A percentile compares a stretch with the other conserved stretches of the same genome.
Evolutionary conservation across 2,797 vertebrate genomes (phyloP).

Genomic region (Atherinosoma microstoma): DNA sequence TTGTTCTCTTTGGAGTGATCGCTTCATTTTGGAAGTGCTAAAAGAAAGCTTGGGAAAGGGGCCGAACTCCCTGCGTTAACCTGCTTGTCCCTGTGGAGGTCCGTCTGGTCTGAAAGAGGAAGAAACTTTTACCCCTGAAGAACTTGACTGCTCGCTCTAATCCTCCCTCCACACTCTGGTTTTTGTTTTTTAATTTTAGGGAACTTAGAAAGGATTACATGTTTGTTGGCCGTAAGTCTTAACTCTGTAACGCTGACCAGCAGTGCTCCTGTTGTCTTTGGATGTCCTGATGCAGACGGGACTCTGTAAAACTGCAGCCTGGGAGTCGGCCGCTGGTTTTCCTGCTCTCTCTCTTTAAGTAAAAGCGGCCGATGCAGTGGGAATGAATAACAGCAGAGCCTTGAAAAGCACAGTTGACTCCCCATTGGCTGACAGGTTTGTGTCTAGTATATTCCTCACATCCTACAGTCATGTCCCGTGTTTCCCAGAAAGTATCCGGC

Average conservation of each 20-base stretch:
- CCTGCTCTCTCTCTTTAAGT: slow-evolving; percentile 19
- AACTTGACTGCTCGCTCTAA: slow-evolving; percentile 37
- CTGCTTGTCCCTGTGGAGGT: slow-evolving; percentile 20
- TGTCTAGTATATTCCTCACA: slow-evolving; percentile 25
- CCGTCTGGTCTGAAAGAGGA: slow-evolving; percentile 73
- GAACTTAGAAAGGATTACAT: slow-evolving; percentile 65
- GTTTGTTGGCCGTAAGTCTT: slow-evolving; percentile 63
- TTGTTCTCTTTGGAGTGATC: slow-evolving; percentile 83
- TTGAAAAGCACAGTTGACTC: slow-evolving; percentile 55
- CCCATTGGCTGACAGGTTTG: slow-evolving; percentile 35
- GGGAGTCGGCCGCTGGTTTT: slow-evolving; percentile 48
- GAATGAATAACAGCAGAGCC: slow-evolving; percentile 4
- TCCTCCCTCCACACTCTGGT: slow-evolving; percentile 22
- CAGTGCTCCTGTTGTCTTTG: slow-evolving; percentile 24
- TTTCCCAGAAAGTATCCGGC: background rate
- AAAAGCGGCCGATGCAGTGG: background rate
- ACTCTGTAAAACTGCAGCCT: too few relatives aligned
- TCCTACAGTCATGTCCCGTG: background rate
- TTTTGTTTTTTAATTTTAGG: slow-evolving; percentile 67
- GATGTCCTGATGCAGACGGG: too few relatives aligned
- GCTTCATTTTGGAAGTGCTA: slow-evolving; percentile 94
- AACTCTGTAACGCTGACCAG: slow-evolving; percentile 49
- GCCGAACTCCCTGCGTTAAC: slow-evolving; percentile 27
- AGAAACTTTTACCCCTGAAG: slow-evolving; percentile 35
- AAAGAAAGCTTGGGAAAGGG: slow-evolving; percentile 52